A percentile compares a stretch with the other conserved stretches of the same genome.
phyloP scores from a whole-genome alignment of 1,140 invertebrate genomes.

The Drosophila orena region DNA sequence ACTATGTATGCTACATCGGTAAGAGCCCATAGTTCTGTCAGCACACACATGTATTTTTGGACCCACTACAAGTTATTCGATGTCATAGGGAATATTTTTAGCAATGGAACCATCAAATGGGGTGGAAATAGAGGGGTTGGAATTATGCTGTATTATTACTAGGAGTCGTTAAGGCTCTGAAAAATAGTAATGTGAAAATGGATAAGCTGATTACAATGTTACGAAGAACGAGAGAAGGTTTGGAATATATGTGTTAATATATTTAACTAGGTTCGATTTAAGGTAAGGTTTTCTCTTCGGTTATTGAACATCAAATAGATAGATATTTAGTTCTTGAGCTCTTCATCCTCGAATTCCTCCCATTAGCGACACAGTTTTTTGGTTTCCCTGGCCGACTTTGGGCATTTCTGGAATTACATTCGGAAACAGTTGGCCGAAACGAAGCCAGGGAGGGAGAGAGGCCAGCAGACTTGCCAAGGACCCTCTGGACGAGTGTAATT shows the following conservation, averaged over 20 bases:
- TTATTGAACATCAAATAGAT: too few relatives aligned
- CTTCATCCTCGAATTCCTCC: not conserved
- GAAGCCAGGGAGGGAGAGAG: not conserved
- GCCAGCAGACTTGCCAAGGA: constrained; percentile 4
- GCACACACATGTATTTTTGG: constrained; percentile 28
- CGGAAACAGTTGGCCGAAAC: constrained; percentile 17
- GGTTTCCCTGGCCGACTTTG: not conserved
- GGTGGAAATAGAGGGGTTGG: constrained; percentile 31
- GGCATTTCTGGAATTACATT: constrained; percentile 5
- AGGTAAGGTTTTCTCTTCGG: too few relatives aligned
- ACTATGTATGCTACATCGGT: not conserved
- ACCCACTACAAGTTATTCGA: constrained; percentile 5
- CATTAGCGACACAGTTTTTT: not conserved
- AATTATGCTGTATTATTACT: constrained; percentile 9
- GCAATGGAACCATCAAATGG: constrained; percentile 25
- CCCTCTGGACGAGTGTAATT: constrained; percentile 29
- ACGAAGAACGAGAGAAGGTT: not conserved
- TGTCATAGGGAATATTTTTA: constrained; percentile 20
- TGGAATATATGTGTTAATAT: not conserved
- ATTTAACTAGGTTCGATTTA: too few relatives aligned
- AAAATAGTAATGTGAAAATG: constrained; percentile 6
- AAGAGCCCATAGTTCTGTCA: constrained; percentile 21
- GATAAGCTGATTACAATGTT: not conserved
- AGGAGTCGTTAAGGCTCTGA: constrained; percentile 9
- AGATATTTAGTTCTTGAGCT: too few relatives aligned